Evolutionary conservation across 2,797 vertebrate species (phyloP).

Genomic region (Anolis apletophallus): DNA sequence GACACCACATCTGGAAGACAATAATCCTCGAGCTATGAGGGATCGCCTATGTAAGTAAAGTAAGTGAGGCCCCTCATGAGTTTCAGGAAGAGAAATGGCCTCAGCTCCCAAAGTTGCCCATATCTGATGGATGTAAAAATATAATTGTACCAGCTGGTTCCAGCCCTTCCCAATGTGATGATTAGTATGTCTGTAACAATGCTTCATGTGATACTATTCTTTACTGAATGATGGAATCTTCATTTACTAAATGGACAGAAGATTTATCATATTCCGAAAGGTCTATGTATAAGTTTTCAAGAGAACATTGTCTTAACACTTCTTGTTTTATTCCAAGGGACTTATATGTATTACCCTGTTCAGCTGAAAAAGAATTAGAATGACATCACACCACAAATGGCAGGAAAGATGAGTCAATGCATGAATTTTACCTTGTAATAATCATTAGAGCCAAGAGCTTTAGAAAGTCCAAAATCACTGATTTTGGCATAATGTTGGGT

Average conservation of each 20-base stretch:
- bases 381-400: neutral
- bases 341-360: neutral
- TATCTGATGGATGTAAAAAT: too few species aligned
- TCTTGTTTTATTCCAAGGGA: neutral
- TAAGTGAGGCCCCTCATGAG: neutral
- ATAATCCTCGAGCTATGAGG: too few species aligned
- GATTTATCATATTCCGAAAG: neutral
- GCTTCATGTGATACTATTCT: neutral
- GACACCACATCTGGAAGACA: too few species aligned
- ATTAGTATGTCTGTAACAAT: too few species aligned
- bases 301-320: neutral
- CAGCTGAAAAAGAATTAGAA: neutral
- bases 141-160: neutral
- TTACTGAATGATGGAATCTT: neutral
- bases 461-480: slow-evolving; percentile 97
- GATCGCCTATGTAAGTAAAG: too few species aligned
- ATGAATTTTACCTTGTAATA: slow-evolving; percentile 85
- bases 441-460: slow-evolving; percentile 90
- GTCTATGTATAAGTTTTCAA: neutral
- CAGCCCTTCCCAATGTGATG: too few species aligned
- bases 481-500: slow-evolving; percentile 99
- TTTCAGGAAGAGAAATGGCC: neutral
- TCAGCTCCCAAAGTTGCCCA: neutral
- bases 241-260: neutral
- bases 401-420: neutral